phyloP scores from a whole-genome alignment of 2,888 invertebrate species.

The Heliconius cydno region DNA sequence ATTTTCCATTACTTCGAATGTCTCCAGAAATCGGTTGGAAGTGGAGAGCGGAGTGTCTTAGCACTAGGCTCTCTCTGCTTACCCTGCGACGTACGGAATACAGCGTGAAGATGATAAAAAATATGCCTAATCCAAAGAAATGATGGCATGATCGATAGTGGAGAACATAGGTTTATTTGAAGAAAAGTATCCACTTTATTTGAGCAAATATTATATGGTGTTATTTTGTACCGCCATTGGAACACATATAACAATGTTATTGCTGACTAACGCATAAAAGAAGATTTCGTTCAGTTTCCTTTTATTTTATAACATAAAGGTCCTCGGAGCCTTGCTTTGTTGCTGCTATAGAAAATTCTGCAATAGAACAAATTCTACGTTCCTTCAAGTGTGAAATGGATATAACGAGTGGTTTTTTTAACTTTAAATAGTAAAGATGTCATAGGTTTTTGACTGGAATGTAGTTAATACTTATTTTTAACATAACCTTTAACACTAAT shows the following conservation, averaged over 20 bases:
- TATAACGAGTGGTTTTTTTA: not conserved
- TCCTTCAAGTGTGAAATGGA: conserved; percentile 5
- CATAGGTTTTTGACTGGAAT: not conserved
- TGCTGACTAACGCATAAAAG: conserved; percentile 14
- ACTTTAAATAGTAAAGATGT: not conserved
- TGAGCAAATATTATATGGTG: not conserved
- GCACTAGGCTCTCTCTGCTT: too few species aligned
- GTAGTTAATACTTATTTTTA: not conserved
- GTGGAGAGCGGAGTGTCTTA: too few species aligned
- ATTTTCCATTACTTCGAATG: too few species aligned
- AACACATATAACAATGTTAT: conserved; percentile 16
- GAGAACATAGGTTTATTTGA: not conserved
- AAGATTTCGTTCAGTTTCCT: conserved; percentile 18
- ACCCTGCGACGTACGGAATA: too few species aligned
- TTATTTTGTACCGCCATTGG: not conserved
- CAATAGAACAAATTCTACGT: not conserved
- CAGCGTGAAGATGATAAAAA: too few species aligned
- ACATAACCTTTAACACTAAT: not conserved
- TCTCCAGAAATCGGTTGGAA: too few species aligned
- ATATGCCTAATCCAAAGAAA: not conserved
- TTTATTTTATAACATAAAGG: conserved; percentile 16
- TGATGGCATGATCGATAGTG: not conserved
- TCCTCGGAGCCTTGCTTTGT: conserved; percentile 1
- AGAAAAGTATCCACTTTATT: not conserved
- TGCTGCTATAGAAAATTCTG: conserved; percentile 3